phyloP scores from a whole-genome alignment of 1,140 invertebrate genomes.

The Reticulitermes speratus region DNA sequence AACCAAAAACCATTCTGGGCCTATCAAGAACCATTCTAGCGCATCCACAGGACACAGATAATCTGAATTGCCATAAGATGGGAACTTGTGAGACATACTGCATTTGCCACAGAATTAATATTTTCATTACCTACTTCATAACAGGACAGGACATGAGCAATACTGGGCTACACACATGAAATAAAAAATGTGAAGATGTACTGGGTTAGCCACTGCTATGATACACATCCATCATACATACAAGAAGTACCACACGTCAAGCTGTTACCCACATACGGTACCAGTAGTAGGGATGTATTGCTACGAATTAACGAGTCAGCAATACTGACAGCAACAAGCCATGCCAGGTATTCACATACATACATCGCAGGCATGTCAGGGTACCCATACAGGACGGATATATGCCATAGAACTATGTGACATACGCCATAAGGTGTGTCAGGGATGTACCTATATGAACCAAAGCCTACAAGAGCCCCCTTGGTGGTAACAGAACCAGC shows the following conservation, averaged over 20 bases:
- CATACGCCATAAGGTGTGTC: not conserved
- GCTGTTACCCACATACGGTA: not conserved
- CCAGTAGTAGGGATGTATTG: not conserved
- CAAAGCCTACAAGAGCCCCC: not conserved
- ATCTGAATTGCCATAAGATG: not conserved
- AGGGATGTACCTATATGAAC: constrained; percentile 3
- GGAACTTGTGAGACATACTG: not conserved
- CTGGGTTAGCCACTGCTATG: not conserved
- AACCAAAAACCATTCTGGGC: too few species aligned
- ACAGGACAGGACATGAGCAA: not conserved
- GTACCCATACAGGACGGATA: constrained; percentile 12
- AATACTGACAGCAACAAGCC: not conserved
- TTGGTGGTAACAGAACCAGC: constrained; percentile 5
- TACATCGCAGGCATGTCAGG: constrained; percentile 16
- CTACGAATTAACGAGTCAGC: not conserved
- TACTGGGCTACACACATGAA: not conserved
- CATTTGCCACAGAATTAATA: not conserved
- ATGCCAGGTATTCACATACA: constrained; percentile 2
- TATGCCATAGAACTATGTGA: not conserved
- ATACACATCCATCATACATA: not conserved
- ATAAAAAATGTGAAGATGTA: not conserved
- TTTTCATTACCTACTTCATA: not conserved
- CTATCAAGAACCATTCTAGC: not conserved
- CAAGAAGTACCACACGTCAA: not conserved
- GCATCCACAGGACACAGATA: not conserved